Evolutionary conservation across 2,113 vertebrate species (phyloP).

Genomic region (Channa argus): DNA sequence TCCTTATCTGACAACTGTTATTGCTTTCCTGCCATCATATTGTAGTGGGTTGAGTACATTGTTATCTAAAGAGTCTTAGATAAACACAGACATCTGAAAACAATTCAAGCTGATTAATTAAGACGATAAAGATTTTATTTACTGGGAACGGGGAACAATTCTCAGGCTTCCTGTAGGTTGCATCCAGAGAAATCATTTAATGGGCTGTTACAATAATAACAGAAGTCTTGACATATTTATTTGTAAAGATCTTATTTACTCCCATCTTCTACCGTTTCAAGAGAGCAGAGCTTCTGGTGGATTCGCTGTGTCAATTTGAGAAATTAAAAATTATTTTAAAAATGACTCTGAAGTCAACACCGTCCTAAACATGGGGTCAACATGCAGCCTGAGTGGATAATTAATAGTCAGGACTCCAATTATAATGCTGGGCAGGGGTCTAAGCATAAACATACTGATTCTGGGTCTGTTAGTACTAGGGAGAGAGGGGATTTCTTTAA

Average conservation of each 20-base stretch:
- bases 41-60: conserved; percentile 35
- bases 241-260: conserved; percentile 9
- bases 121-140: conserved; percentile 40
- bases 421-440: conserved; percentile 27
- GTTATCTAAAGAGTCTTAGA: conserved; percentile 52
- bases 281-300: background rate
- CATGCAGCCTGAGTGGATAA: conserved; percentile 12
- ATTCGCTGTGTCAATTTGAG: conserved; percentile 26
- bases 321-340: conserved; percentile 9
- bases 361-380: conserved; percentile 25
- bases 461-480: background rate
- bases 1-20: conserved; percentile 70
- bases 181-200: background rate
- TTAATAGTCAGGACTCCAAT: conserved; percentile 58
- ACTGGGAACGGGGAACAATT: conserved; percentile 19
- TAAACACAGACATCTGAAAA: conserved; percentile 59
- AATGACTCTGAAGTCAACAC: conserved; percentile 41
- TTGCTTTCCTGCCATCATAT: conserved; percentile 61
- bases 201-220: background rate
- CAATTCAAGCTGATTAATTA: conserved; percentile 52
- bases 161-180: conserved; percentile 26
- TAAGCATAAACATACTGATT: conserved; percentile 44
- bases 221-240: conserved; percentile 16
- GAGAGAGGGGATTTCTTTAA: no score
- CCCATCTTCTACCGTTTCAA: conserved; percentile 1